These are phyloP conservation scores for Forficula auricularia DNA, from an alignment of 1,140 invertebrate genomes.

Conservation along the genomic window DNA sequence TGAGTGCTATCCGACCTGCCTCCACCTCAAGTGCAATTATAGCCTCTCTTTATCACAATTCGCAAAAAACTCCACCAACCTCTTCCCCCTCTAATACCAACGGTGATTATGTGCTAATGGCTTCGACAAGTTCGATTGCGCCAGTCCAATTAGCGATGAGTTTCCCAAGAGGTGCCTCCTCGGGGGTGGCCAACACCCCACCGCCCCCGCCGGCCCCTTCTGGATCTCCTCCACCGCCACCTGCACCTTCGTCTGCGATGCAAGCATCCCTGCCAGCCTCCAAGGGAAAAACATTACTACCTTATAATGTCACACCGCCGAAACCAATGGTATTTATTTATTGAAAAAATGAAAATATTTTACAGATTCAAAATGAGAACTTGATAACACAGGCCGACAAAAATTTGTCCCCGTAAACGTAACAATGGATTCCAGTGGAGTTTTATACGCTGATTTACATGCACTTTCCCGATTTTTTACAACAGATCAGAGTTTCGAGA, in stretches of 20 bases:
- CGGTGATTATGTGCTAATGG: slow-evolving; percentile 11
- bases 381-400: too few species aligned
- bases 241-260: slow-evolving; percentile 18
- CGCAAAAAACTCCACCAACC: not conserved
- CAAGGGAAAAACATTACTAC: slow-evolving; percentile 53
- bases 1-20: not conserved
- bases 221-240: slow-evolving; percentile 18
- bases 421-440: too few species aligned
- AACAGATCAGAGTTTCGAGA: too few species aligned
- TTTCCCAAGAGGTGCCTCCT: slow-evolving; percentile 13
- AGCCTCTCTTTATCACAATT: too few species aligned
- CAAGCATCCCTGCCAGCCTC: slow-evolving; percentile 22
- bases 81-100: not conserved
- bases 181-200: slow-evolving; percentile 19
- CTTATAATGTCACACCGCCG: slow-evolving; percentile 75
- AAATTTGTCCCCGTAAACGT: too few species aligned
- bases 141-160: slow-evolving; percentile 15
- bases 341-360: too few species aligned
- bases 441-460: too few species aligned
- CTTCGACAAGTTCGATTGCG: slow-evolving; percentile 2
- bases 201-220: slow-evolving; percentile 17
- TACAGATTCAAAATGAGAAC: too few species aligned
- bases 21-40: too few species aligned
- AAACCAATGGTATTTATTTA: slow-evolving; percentile 46
- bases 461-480: too few species aligned